Base-by-base conservation (phyloP, 1,140 invertebrate genomes). In the Philotrypesis tridentata region DNA sequence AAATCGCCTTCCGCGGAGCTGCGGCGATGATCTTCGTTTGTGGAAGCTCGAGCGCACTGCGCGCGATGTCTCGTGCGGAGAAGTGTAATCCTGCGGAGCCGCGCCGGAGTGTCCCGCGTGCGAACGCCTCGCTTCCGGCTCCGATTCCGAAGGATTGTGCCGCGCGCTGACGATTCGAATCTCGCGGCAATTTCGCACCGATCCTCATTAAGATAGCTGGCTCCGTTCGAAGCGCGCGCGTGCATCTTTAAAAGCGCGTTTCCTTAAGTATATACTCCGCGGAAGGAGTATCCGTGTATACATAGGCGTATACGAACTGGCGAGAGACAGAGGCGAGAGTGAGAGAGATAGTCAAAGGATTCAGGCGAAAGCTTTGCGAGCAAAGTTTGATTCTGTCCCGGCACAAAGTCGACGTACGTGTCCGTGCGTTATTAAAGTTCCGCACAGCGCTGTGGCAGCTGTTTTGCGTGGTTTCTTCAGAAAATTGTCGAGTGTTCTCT, bases 401-500 rank as follows among this genome's bases (percentile, higher is more conserved):
- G 11, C n/a, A 65, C 63, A 65, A 25, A 27, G 37, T 8, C 27
- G 71, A 14, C 14, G 63, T 65, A 65, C 25, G 14, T 27, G 63
- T 65, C 48, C 21, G 17, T 25, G 73, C 27, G 40, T 71, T 70
- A 79, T 79, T 79, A 71, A 71, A 60, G 37, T 37, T 63, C 25
- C 63, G 14, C 14, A 23, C 33, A 29, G 37, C n/a, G n/a, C n/a
- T n/a, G n/a, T 0, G 8, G 17, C 33, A 23, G 21, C 37, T 78
- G 78, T 82, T 87, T 84, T 83, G 82, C 84, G 84, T 76, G 82
- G 82, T 83, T 86, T 85, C 85, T 87, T 85, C 76, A 82, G 82
- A 88, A 88, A 89, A 89, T 89, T 87, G 84, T 85, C 75, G 7
- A 23, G 63, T 68, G 43, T 65, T 33, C 55, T 55, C n/a, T n/a